Evolutionary conservation across 2,113 vertebrate genomes (phyloP), one percentile per base, ranked within the genome.

Genomic region (Charina bottae): DNA sequence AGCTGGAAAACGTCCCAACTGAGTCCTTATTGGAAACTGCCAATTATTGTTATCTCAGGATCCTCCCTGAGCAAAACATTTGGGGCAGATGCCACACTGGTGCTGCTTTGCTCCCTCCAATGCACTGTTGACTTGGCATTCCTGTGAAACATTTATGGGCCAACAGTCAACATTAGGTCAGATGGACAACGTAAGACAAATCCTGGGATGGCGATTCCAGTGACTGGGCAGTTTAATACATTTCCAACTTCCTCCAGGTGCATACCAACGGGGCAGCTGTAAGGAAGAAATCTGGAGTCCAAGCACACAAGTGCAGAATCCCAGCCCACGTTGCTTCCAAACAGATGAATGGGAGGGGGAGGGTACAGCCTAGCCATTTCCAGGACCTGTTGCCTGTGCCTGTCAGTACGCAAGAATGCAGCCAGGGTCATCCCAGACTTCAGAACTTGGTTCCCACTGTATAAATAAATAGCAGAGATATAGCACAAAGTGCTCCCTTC

Each of bases 71-170:
- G 95, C 95, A 54, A 97, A 97, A 87, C 93, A 92, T 93, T 97
- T 97, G 93, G 95, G 95, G 94, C 96, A 97, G 86, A 96, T 89
- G 88, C 94, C 86, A 83, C 95, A 96, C 92, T 95, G 95, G 88
- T 96, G 95, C 37, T 93, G 94, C 92, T 96, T 96, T 88, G 96
- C 88, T n/a, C 94, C 92, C 0, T 95, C 95, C 0, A 93, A 93
- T 26, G 91, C 94, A 6, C 89, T 95, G 17, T 78, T 87, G 94
- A 2, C 95, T 94, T 13, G 95, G 95, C 60, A 93, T 94, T 2
- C 93, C 94, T 60, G 94, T 95, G 93, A 96, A 93, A n/a, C 96
- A 97, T 0, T 93, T 93, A 95, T 96, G 95, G 6, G 95, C 96
- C 56, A 42, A 78, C 68, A 6, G 37, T 19, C n/a, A 37, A 78